Conservation (phyloP, 2,113 vertebrate genomes). For the Platysternon megacephalum region DNA sequence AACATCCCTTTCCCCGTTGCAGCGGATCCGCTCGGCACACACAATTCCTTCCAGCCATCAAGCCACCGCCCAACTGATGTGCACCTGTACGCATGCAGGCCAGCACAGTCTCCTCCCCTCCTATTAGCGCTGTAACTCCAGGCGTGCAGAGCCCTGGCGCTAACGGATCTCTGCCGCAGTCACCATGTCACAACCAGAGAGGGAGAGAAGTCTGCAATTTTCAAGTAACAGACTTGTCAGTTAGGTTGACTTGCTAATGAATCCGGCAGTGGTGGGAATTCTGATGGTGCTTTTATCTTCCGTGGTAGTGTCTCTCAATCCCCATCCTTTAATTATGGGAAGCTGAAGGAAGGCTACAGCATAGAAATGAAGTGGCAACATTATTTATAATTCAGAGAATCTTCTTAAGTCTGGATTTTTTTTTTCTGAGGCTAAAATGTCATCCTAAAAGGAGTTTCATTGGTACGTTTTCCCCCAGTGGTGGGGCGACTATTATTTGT, state of each 20-base stretch:
- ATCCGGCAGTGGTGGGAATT: not conserved
- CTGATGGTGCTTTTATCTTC: constrained; percentile 32
- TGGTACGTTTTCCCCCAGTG: rapidly evolving
- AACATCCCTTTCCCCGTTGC: not conserved
- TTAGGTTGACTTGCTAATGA: not conserved
- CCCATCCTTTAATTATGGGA: not conserved
- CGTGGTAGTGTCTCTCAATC: not conserved
- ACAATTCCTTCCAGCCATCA: not conserved
- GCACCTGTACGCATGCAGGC: not conserved
- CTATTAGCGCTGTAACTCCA: not conserved
- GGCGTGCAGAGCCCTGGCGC: not conserved
- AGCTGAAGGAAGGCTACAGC: not conserved
- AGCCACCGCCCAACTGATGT: not conserved
- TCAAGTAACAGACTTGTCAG: not conserved
- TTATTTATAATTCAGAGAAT: not conserved
- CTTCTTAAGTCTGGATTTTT: not conserved
- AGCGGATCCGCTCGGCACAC: not conserved
- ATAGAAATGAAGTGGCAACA: not conserved
- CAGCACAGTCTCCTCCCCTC: not conserved
- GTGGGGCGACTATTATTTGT: not conserved
- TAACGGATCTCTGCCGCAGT: not conserved
- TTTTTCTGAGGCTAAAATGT: not conserved
- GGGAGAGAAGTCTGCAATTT: not conserved
- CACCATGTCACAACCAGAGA: not conserved
- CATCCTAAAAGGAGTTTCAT: not conserved